Conservation (phyloP, 2,797 vertebrate genomes). For the Ambastaia sidthimunki region DNA sequence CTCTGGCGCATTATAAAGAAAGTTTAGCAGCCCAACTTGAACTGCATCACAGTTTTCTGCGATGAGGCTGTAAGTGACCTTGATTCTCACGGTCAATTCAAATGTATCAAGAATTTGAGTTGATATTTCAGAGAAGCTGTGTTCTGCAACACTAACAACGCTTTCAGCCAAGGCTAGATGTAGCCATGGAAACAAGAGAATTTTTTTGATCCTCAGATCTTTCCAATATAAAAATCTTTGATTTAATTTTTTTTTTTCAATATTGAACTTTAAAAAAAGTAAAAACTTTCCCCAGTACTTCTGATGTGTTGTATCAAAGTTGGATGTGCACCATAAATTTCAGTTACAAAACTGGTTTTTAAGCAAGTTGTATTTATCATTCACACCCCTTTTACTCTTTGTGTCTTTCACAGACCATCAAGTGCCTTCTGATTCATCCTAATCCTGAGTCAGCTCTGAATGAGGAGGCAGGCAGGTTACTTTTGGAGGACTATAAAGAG, state of each 20-base stretch:
- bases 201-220: background rate
- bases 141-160: background rate
- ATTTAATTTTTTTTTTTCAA: background rate
- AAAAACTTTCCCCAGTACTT: background rate
- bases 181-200: background rate
- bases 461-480: constrained; percentile 89
- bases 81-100: background rate
- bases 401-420: constrained; percentile 83
- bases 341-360: background rate
- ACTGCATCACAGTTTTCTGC: background rate
- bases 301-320: background rate
- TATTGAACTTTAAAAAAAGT: background rate
- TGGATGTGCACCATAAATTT: background rate
- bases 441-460: constrained; percentile 93
- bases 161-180: background rate
- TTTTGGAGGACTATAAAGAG: constrained; percentile 91
- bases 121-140: background rate
- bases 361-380: background rate
- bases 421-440: constrained; percentile 95
- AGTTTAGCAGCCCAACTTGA: background rate
- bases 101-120: background rate
- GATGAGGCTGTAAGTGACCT: background rate
- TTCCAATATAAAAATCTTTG: background rate
- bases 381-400: background rate
- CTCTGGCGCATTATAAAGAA: background rate